phyloP scores from a whole-genome alignment of 2,888 invertebrate species.

The Lepidochrysops patricia region DNA sequence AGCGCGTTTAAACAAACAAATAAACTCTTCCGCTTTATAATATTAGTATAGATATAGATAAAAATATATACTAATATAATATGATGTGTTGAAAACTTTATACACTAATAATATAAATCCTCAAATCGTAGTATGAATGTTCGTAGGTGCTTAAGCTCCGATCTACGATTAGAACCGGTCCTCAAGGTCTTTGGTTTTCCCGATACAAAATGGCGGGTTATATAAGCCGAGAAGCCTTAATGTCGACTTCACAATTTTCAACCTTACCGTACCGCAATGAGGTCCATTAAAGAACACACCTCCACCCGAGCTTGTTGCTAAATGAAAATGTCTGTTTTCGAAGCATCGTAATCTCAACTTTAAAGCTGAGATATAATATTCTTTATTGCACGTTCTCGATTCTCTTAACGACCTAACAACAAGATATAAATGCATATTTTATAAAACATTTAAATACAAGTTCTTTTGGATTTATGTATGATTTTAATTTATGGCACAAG shows the following conservation, averaged over 20 bases:
- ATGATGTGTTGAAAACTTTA: background rate
- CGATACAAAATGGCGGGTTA: constrained; percentile 49
- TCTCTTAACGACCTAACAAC: background rate
- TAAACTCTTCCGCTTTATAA: too few species aligned
- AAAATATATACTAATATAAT: background rate
- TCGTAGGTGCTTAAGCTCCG: background rate
- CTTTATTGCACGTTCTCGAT: background rate
- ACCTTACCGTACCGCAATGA: background rate
- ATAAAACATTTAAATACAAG: constrained; percentile 9
- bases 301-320: background rate
- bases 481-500: background rate
- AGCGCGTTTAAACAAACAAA: too few species aligned
- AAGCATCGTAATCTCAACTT: background rate
- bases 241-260: constrained; percentile 14
- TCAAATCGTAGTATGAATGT: background rate
- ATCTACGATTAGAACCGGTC: constrained; percentile 49
- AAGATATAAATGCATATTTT: constrained; percentile 9
- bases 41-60: too few species aligned
- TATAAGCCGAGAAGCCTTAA: constrained; percentile 18
- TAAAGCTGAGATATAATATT: background rate
- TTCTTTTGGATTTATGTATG: constrained; percentile 4
- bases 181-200: constrained; percentile 67
- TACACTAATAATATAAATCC: background rate
- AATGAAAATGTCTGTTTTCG: background rate
- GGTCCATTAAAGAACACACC: background rate